phyloP scores from a whole-genome alignment of 2,888 invertebrate genomes.

The Drosophila diplacantha region DNA sequence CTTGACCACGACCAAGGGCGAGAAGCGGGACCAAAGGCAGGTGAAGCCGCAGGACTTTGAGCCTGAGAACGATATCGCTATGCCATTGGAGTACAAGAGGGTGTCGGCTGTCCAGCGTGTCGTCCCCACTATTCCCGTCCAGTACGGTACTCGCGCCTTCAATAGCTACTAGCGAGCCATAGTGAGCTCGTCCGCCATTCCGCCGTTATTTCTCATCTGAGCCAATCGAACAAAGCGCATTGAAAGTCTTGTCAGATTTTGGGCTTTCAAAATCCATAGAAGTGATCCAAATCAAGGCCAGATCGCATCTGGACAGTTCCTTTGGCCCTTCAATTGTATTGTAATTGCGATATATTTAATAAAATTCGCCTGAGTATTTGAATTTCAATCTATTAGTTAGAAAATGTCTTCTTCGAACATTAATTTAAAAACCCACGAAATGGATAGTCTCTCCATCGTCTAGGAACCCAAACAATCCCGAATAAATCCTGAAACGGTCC shows the following conservation, averaged over 20 bases:
- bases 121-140: background rate
- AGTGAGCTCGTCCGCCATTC: too few relatives aligned
- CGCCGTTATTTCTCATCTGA: background rate
- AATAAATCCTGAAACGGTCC: slow-evolving; percentile 1
- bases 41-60: background rate
- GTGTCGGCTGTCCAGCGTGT: slow-evolving; percentile 26
- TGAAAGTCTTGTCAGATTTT: background rate
- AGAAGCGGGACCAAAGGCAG: slow-evolving; percentile 1
- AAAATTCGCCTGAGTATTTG: background rate
- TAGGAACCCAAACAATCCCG: background rate
- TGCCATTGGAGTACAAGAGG: slow-evolving; percentile 11
- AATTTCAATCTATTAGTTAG: background rate
- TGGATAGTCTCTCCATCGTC: background rate
- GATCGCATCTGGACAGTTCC: background rate
- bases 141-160: background rate
- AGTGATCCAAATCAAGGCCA: slow-evolving; percentile 9
- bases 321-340: background rate
- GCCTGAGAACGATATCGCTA: slow-evolving; percentile 1
- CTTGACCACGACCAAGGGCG: slow-evolving; percentile 1
- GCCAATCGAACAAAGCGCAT: background rate
- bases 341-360: background rate
- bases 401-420: background rate
- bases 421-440: background rate
- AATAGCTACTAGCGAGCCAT: slow-evolving; percentile 16
- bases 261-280: slow-evolving; percentile 5